These are phyloP conservation scores for Mus musculus DNA, from an alignment of 2,113 vertebrate species.

Conservation along the genomic window DNA sequence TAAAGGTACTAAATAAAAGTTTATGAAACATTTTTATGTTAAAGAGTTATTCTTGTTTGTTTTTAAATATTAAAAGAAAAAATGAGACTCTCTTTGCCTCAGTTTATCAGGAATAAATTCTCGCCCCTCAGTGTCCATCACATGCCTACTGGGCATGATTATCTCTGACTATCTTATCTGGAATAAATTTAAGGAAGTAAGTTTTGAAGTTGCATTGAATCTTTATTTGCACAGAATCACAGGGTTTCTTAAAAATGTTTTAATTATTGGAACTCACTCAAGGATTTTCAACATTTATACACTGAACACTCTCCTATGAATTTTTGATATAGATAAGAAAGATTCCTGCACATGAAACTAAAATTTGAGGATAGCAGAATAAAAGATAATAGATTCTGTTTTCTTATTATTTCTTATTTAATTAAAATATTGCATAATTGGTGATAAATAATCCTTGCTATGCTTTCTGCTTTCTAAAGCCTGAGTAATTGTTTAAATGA, in stretches of 20 bases:
- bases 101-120: neutral
- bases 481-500: constrained; percentile 50
- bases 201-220: neutral
- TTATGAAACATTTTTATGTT: neutral
- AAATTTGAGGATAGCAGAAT: neutral
- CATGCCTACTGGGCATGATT: neutral
- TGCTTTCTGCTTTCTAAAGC: constrained; percentile 16
- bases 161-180: neutral
- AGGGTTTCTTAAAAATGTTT: neutral
- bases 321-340: neutral
- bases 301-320: neutral
- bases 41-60: neutral
- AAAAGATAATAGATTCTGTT: neutral
- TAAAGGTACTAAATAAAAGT: neutral
- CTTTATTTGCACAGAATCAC: neutral
- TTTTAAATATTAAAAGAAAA: neutral
- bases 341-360: neutral
- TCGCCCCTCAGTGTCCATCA: neutral
- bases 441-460: neutral
- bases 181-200: neutral
- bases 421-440: constrained; percentile 62
- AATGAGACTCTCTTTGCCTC: neutral
- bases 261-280: neutral
- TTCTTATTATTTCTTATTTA: constrained; percentile 35
- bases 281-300: neutral